A percentile compares a stretch with the other conserved stretches of the same genome.
phyloP scores from a whole-genome alignment of 2,888 invertebrate species.

The Drosophila prostipennis region DNA sequence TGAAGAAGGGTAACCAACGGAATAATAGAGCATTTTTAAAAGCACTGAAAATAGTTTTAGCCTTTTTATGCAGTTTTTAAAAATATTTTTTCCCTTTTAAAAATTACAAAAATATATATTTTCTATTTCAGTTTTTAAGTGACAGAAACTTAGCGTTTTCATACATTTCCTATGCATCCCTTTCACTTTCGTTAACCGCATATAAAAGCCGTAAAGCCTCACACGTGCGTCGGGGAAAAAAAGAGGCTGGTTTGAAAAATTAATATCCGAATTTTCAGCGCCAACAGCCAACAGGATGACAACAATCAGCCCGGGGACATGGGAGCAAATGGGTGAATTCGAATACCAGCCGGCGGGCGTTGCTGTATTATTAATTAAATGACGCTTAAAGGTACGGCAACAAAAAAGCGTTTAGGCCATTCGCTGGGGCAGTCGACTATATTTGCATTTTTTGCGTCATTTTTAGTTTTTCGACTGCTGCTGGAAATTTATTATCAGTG shows the following conservation, averaged over 20 bases:
- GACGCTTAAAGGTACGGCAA: conserved; percentile 53
- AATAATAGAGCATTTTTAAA: background rate
- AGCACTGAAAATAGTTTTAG: too few relatives aligned
- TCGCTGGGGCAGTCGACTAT: conserved; percentile 13
- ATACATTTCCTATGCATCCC: background rate
- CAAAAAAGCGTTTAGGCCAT: conserved; percentile 57
- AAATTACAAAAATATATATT: background rate
- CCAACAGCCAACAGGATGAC: conserved; percentile 12
- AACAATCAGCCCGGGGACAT: conserved; percentile 26
- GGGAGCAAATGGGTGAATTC: conserved; percentile 1
- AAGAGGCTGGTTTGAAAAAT: conserved; percentile 17
- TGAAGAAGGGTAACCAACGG: background rate
- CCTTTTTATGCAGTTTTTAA: too few relatives aligned
- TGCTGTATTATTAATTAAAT: conserved; percentile 71
- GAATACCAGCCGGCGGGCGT: conserved; percentile 24
- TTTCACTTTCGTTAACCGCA: background rate
- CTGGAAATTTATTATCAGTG: conserved; percentile 73
- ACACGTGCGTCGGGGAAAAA: background rate
- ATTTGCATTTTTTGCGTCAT: conserved; percentile 4
- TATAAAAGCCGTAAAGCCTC: conserved; percentile 10
- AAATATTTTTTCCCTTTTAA: too few relatives aligned
- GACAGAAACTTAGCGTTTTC: background rate
- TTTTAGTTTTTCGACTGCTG: conserved; percentile 32
- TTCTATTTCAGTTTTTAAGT: background rate
- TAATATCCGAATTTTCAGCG: conserved; percentile 33